phyloP scores from a whole-genome alignment of 2,888 invertebrate genomes.

The Tineola bisselliella region DNA sequence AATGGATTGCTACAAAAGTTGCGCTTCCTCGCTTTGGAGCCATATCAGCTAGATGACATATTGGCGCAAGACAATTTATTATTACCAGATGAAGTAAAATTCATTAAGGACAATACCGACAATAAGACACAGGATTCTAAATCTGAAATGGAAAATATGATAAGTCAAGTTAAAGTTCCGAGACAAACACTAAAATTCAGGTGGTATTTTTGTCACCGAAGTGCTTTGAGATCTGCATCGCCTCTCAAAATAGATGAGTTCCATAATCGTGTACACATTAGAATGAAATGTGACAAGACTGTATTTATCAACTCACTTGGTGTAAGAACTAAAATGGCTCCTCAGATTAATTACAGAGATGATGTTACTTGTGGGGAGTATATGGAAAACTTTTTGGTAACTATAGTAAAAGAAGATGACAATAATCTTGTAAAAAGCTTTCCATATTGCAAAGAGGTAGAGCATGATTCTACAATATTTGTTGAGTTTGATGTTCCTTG shows the following conservation, averaged over 20 bases:
- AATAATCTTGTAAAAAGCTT: constrained; percentile 40
- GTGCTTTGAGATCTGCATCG: constrained; percentile 43
- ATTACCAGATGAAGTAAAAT: constrained; percentile 29
- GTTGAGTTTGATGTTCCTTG: constrained; percentile 50
- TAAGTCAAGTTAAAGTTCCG: constrained; percentile 19
- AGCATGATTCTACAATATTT: constrained; percentile 51
- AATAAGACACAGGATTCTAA: background rate
- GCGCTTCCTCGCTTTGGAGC: constrained; percentile 45
- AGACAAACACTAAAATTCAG: constrained; percentile 40
- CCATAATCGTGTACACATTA: constrained; percentile 37
- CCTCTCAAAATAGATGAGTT: constrained; percentile 47
- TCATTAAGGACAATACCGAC: background rate
- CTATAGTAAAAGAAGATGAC: constrained; percentile 41
- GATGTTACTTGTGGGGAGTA: constrained; percentile 36
- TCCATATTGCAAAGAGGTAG: constrained; percentile 44
- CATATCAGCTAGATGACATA: constrained; percentile 48
- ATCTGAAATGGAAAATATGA: background rate
- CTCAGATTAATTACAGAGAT: constrained; percentile 41
- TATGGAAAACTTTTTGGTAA: constrained; percentile 47
- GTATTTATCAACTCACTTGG: constrained; percentile 53
- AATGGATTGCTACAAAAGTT: constrained; percentile 52
- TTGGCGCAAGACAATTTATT: constrained; percentile 39
- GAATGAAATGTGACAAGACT: constrained; percentile 51
- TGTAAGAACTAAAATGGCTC: constrained; percentile 53
- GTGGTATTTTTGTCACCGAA: constrained; percentile 50